Evolutionary conservation across 2,797 vertebrate species (phyloP).

Genomic region (Cyclopterus lumpus): DNA sequence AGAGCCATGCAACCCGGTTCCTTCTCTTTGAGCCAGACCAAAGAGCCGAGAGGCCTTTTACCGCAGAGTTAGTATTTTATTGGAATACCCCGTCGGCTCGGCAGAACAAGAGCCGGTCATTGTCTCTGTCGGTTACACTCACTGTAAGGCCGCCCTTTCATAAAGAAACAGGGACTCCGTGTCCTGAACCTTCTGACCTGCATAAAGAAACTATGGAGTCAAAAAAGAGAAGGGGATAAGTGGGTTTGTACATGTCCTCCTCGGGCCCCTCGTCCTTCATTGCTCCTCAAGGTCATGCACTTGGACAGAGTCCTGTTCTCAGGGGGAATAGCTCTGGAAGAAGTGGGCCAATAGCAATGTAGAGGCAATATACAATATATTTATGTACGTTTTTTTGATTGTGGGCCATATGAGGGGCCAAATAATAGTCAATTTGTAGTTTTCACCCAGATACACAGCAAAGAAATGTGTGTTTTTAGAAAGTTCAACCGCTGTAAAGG

Average conservation of each 20-base stretch:
- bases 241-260: slow-evolving; percentile 20
- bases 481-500: no score
- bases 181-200: slow-evolving; percentile 31
- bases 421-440: no score
- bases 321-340: background rate
- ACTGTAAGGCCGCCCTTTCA: slow-evolving; percentile 16
- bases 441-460: no score
- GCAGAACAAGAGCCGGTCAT: slow-evolving; percentile 37
- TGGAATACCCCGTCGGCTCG: slow-evolving; percentile 35
- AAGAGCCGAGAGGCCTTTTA: slow-evolving; percentile 50
- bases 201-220: slow-evolving; percentile 38
- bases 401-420: no score
- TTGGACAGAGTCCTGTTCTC: background rate
- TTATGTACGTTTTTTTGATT: background rate
- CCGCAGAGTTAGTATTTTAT: slow-evolving; percentile 49
- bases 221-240: slow-evolving; percentile 40
- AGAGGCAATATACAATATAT: no score
- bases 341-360: slow-evolving; percentile 4
- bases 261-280: slow-evolving; percentile 19
- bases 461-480: no score
- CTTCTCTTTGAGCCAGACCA: slow-evolving; percentile 25
- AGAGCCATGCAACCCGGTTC: slow-evolving; percentile 31
- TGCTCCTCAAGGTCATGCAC: slow-evolving; percentile 43
- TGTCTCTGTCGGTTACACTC: slow-evolving; percentile 39
- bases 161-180: slow-evolving; percentile 10